Evolutionary conservation across 2,113 vertebrate genomes (phyloP).

Genomic region (Cygnus buccinator): DNA sequence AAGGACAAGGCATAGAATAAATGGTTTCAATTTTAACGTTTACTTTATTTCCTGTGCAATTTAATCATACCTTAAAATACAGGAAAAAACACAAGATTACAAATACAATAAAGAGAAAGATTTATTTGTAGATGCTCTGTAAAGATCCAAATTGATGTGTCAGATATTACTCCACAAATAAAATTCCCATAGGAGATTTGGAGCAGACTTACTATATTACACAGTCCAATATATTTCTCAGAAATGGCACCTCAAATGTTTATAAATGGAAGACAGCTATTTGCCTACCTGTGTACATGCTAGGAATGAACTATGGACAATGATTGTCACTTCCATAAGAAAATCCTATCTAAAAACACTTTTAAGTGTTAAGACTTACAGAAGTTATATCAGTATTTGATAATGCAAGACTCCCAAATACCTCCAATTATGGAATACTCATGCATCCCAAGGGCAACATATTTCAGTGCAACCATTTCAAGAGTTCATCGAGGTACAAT

Average conservation of each 20-base stretch:
- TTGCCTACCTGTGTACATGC: neutral
- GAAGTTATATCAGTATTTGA: neutral
- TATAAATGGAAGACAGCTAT: constrained; percentile 1
- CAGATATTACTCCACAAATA: neutral
- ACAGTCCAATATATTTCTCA: neutral
- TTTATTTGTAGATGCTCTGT: neutral
- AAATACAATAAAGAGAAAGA: neutral
- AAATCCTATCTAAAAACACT: neutral
- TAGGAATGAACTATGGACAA: neutral
- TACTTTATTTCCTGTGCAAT: neutral
- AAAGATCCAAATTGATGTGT: neutral
- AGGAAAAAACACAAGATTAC: neutral
- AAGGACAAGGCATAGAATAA: neutral
- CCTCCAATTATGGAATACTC: neutral
- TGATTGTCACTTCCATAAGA: neutral
- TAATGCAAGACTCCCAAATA: neutral
- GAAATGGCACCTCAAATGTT: neutral
- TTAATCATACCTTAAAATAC: neutral
- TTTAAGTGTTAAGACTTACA: neutral
- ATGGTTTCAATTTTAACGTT: neutral
- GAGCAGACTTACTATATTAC: neutral
- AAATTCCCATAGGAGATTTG: neutral
- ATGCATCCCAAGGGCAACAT: neutral
- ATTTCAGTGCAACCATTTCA: neutral
- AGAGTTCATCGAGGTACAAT: neutral